Conservation (phyloP, 2,888 invertebrate genomes). For the Campoplex capitator region DNA sequence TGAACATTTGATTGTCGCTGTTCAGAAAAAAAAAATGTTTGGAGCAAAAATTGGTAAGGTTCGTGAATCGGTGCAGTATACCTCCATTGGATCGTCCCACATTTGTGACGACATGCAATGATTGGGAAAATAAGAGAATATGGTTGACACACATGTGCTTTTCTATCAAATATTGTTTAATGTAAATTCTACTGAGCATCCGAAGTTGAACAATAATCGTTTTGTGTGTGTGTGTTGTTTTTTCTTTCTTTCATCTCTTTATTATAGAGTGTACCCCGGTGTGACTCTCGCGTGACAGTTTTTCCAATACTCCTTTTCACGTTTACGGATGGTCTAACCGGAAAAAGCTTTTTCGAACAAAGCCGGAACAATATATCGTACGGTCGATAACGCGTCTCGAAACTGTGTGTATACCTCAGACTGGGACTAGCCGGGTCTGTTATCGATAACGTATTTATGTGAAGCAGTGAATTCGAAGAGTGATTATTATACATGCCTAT, state of each 20-base stretch:
- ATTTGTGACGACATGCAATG: neutral
- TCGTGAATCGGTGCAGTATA: neutral
- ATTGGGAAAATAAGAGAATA: neutral
- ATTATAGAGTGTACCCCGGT: slow-evolving; percentile 4
- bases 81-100: neutral
- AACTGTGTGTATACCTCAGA: neutral
- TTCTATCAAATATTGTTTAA: slow-evolving; percentile 11
- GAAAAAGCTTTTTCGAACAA: slow-evolving; percentile 48
- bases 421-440: slow-evolving; percentile 4
- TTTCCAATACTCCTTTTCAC: slow-evolving; percentile 55
- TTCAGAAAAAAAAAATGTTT: neutral
- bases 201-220: slow-evolving; percentile 10
- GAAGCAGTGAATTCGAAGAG: neutral
- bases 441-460: slow-evolving; percentile 13
- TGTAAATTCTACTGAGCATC: neutral
- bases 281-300: slow-evolving; percentile 50
- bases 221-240: neutral
- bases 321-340: slow-evolving; percentile 36
- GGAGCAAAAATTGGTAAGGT: neutral
- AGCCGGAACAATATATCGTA: slow-evolving; percentile 42
- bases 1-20: neutral
- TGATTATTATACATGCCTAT: neutral
- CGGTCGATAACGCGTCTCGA: neutral
- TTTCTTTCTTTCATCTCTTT: neutral
- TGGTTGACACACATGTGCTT: neutral